Percentiles rank a stretch among this genome's conserved stretches.
phyloP scores from a whole-genome alignment of 2,888 invertebrate genomes.

The Himalopsyche kuldschensis region DNA sequence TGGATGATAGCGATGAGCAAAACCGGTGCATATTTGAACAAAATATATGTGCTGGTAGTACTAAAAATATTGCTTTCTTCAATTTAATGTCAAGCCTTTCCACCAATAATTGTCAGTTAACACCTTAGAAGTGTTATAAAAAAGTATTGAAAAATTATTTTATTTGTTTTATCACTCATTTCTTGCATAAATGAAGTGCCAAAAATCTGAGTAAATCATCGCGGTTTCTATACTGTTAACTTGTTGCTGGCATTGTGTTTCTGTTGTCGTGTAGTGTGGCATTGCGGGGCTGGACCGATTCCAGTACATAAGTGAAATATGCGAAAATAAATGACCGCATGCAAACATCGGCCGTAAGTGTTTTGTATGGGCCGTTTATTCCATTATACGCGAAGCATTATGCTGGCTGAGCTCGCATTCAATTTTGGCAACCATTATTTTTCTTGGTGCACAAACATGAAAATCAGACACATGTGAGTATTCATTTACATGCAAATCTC shows the following conservation, averaged over 20 bases:
- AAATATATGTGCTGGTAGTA: too few relatives aligned
- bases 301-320: slow-evolving; percentile 42
- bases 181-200: background rate
- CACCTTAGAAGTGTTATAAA: too few relatives aligned
- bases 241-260: slow-evolving; percentile 35
- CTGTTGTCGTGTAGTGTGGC: slow-evolving; percentile 23
- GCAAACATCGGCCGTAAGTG: slow-evolving; percentile 37
- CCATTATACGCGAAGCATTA: slow-evolving; percentile 37
- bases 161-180: background rate
- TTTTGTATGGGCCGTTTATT: slow-evolving; percentile 39
- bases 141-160: background rate
- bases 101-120: too few relatives aligned
- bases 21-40: too few relatives aligned
- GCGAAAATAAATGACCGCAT: slow-evolving; percentile 40
- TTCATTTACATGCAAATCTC: background rate
- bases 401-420: slow-evolving; percentile 28
- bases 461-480: background rate
- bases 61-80: too few relatives aligned
- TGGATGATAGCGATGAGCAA: too few relatives aligned
- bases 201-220: slow-evolving; percentile 18
- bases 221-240: slow-evolving; percentile 1
- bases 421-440: slow-evolving; percentile 38
- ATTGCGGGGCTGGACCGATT: slow-evolving; percentile 39
- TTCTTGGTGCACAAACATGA: slow-evolving; percentile 17
- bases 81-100: too few relatives aligned